A percentile compares a stretch with the other conserved stretches of the same genome.
phyloP scores from a whole-genome alignment of 2,888 invertebrate species.

The Malachius bipustulatus region DNA sequence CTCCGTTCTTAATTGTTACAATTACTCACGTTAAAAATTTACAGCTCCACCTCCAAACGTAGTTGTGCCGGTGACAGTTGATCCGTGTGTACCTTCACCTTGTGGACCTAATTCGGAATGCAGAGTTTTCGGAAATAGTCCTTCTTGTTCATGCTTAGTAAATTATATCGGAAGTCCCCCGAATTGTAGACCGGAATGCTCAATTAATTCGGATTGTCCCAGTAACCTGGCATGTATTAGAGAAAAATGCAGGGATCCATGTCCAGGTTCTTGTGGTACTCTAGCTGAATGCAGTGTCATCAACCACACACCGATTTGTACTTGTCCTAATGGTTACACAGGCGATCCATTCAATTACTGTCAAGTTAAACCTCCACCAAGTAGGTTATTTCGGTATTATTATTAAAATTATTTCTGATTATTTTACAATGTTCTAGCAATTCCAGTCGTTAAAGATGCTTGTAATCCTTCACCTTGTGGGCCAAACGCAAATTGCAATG shows the following conservation, averaged over 20 bases:
- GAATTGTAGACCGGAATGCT: conserved; percentile 65
- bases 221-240: conserved; percentile 58
- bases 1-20: too few relatives aligned
- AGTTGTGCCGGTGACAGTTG: conserved; percentile 21
- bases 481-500: conserved; percentile 46
- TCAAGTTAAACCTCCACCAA: conserved; percentile 34
- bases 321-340: conserved; percentile 53
- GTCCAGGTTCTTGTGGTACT: conserved; percentile 62
- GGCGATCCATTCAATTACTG: conserved; percentile 69
- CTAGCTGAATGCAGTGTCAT: conserved; percentile 60
- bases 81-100: conserved; percentile 58
- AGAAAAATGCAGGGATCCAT: conserved; percentile 62
- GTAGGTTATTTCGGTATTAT: conserved; percentile 13
- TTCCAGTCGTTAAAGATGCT: conserved; percentile 35
- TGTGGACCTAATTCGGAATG: conserved; percentile 59
- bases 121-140: conserved; percentile 38
- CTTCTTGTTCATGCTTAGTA: conserved; percentile 52
- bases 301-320: conserved; percentile 64
- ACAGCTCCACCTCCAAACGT: conserved; percentile 22
- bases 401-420: neutral
- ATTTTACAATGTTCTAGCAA: neutral
- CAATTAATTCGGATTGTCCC: conserved; percentile 57
- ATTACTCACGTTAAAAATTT: too few relatives aligned
- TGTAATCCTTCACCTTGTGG: conserved; percentile 65
- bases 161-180: conserved; percentile 62